Percentiles rank a stretch among this genome's conserved stretches.
phyloP scores from a whole-genome alignment of 92 coral and sea anemone species.

The Phenganax stokvisi region DNA sequence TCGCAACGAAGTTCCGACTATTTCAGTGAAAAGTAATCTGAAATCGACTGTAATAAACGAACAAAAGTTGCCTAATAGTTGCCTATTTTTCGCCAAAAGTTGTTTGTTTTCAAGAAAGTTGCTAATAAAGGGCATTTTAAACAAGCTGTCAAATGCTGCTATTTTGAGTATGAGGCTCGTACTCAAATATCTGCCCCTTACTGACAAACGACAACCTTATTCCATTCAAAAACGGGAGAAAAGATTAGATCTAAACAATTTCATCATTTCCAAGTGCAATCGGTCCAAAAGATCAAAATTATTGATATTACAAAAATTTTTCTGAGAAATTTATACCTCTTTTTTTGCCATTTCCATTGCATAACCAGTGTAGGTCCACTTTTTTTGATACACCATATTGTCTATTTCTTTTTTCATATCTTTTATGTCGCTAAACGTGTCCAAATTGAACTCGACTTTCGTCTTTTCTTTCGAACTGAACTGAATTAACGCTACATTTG shows the following conservation, averaged over 20 bases:
- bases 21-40: no score
- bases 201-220: not conserved
- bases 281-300: no score
- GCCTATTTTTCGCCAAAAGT: no score
- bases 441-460: conserved; percentile 35
- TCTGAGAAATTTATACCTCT: not conserved
- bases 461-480: conserved; percentile 28
- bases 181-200: not conserved
- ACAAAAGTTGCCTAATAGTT: no score
- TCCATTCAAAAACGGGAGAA: no score
- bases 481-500: conserved; percentile 19
- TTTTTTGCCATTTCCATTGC: conserved; percentile 26
- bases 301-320: no score
- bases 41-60: no score
- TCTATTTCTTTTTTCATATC: conserved; percentile 24
- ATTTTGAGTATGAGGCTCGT: no score
- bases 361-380: conserved; percentile 32
- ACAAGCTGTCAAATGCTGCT: no score
- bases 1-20: no score
- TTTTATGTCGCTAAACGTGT: not conserved
- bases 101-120: no score
- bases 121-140: no score
- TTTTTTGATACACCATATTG: conserved; percentile 23
- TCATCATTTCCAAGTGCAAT: not conserved
- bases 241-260: not conserved